Evolutionary conservation across 2,797 vertebrate genomes (phyloP).

Genomic region (Chloroceryle inda): DNA sequence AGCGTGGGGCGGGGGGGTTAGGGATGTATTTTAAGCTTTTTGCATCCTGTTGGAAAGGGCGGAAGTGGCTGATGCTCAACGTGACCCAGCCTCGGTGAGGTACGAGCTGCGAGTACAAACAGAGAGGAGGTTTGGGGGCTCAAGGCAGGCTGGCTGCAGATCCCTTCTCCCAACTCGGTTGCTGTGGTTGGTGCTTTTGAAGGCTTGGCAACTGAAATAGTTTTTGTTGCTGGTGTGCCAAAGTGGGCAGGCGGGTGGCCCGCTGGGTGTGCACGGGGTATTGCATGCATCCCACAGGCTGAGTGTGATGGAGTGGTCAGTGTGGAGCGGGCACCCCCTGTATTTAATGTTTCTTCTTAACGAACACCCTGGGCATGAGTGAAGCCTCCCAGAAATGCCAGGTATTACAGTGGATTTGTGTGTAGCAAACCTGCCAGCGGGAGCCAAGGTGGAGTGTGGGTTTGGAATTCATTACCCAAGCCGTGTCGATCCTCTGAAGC

Average conservation of each 20-base stretch:
- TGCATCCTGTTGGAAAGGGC: conserved; percentile 27
- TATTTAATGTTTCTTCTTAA: neutral
- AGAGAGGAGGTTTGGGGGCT: neutral
- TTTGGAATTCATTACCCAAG: neutral
- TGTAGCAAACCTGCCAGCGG: neutral
- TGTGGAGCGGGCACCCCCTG: neutral
- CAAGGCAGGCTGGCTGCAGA: fast-evolving
- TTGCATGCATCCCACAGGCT: fast-evolving
- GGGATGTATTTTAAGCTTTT: conserved; percentile 20
- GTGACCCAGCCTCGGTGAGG: neutral
- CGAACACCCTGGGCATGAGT: neutral
- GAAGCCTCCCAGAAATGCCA: neutral
- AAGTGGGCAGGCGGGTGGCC: neutral
- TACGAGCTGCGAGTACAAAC: neutral
- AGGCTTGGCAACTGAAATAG: neutral
- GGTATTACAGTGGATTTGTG: neutral
- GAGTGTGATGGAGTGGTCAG: neutral
- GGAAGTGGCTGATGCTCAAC: conserved; percentile 12
- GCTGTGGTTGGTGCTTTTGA: neutral
- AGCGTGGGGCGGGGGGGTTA: neutral
- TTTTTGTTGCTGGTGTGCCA: neutral
- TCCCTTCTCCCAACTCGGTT: neutral
- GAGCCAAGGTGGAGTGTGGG: neutral
- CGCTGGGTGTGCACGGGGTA: too few relatives aligned
- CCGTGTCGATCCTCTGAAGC: neutral